These are phyloP conservation scores for Amblyteles armatorius DNA, from an alignment of 2,888 invertebrate genomes.

Conservation along the genomic window DNA sequence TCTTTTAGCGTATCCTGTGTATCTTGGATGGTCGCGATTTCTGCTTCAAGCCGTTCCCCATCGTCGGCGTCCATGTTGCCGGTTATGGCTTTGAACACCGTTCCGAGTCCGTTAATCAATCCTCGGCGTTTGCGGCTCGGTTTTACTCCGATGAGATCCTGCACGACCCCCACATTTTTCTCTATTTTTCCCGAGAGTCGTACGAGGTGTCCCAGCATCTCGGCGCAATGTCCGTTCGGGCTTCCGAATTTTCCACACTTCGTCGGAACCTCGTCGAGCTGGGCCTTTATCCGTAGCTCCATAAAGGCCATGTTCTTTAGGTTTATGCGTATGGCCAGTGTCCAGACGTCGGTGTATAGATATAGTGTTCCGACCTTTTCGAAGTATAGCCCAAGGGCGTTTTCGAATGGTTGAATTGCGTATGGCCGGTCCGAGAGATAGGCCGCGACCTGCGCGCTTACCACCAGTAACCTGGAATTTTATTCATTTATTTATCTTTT, in stretches of 20 bases:
- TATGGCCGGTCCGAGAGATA: neutral
- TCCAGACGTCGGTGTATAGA: neutral
- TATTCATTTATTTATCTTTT: neutral
- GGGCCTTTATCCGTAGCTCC: neutral
- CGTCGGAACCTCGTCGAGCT: no score
- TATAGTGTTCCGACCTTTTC: neutral
- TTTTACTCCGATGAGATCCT: no score
- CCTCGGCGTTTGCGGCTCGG: no score
- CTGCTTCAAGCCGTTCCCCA: neutral
- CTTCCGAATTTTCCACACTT: no score
- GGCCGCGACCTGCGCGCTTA: neutral
- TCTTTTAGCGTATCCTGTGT: neutral
- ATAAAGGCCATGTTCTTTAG: neutral
- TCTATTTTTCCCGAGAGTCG: no score
- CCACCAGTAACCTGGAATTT: neutral
- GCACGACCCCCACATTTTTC: no score
- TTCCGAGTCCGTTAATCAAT: no score
- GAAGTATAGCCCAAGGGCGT: neutral
- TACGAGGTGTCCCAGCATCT: no score
- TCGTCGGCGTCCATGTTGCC: neutral
- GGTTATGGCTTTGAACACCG: no score
- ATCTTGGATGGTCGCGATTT: neutral
- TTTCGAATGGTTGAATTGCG: neutral
- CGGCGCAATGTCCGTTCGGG: no score
- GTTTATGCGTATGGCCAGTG: neutral